Evolutionary conservation across 1,140 invertebrate species (phyloP).

Genomic region (Drosophila pachea): DNA sequence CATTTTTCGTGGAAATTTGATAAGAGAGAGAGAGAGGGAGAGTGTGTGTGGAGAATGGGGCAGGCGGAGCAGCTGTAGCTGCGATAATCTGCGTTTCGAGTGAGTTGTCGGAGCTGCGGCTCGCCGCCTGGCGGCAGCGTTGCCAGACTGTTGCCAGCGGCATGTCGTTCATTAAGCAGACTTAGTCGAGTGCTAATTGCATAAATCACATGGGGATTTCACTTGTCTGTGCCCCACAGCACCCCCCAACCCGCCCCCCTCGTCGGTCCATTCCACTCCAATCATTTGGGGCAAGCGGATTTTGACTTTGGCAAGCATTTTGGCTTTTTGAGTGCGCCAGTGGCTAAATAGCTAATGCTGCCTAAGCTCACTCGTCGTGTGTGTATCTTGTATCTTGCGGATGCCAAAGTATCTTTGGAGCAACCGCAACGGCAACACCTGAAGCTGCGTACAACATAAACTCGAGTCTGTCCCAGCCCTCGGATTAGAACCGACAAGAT

Average conservation of each 20-base stretch:
- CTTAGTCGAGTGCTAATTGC: constrained; percentile 74
- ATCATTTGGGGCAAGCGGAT: background rate
- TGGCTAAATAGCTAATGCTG: constrained; percentile 35
- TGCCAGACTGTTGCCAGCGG: constrained; percentile 42
- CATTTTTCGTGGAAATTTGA: constrained; percentile 46
- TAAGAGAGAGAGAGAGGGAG: constrained; percentile 10
- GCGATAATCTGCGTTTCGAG: constrained; percentile 45
- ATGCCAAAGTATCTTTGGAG: constrained; percentile 27
- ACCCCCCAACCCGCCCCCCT: background rate
- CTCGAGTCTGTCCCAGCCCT: constrained; percentile 29
- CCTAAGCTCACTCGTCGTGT: constrained; percentile 14
- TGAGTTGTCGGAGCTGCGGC: constrained; percentile 30
- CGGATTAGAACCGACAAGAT: constrained; percentile 11
- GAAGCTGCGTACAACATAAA: constrained; percentile 47
- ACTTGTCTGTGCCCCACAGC: constrained; percentile 53
- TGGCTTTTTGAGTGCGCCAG: constrained; percentile 26
- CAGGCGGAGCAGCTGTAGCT: constrained; percentile 3
- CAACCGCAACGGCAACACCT: constrained; percentile 50
- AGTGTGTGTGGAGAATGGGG: background rate
- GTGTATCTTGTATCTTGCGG: constrained; percentile 31
- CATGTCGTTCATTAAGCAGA: constrained; percentile 62
- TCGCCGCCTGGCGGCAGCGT: constrained; percentile 26
- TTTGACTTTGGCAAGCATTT: constrained; percentile 45
- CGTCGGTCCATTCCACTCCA: background rate
- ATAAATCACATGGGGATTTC: constrained; percentile 72